A percentile compares a stretch with the other conserved stretches of the same genome.
phyloP scores from a whole-genome alignment of 1,140 invertebrate species.

The Magallana angulata region DNA sequence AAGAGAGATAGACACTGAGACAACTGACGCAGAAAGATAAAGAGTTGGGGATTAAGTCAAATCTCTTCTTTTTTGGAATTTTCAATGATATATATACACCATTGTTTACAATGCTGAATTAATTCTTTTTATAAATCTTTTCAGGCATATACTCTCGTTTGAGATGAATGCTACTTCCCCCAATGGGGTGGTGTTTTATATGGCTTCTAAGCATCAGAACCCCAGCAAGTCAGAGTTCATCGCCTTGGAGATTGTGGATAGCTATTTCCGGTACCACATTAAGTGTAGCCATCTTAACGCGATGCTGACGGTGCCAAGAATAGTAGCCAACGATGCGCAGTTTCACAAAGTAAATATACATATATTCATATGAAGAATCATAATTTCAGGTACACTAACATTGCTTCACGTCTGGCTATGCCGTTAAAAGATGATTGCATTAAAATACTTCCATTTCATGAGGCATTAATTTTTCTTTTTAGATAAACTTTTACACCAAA shows the following conservation, averaged over 20 bases:
- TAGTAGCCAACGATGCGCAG: background rate
- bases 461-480: too few species aligned
- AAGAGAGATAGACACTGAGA: too few species aligned
- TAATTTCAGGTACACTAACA: too few species aligned
- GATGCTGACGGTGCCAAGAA: conserved; percentile 29
- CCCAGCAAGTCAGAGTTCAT: conserved; percentile 32
- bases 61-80: too few species aligned
- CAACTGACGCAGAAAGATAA: too few species aligned
- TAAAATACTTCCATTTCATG: too few species aligned
- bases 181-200: conserved; percentile 40
- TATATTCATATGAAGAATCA: background rate
- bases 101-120: too few species aligned
- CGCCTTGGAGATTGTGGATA: conserved; percentile 32
- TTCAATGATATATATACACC: too few species aligned
- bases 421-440: too few species aligned
- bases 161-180: conserved; percentile 35
- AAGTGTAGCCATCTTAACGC: conserved; percentile 34
- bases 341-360: background rate
- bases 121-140: background rate
- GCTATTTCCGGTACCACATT: conserved; percentile 40
- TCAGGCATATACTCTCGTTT: conserved; percentile 29
- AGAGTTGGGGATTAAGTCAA: too few species aligned
- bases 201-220: background rate
- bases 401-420: too few species aligned
- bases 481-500: too few species aligned